phyloP scores from a whole-genome alignment of 2,888 invertebrate genomes.

The Callyntrura guangdongensis region DNA sequence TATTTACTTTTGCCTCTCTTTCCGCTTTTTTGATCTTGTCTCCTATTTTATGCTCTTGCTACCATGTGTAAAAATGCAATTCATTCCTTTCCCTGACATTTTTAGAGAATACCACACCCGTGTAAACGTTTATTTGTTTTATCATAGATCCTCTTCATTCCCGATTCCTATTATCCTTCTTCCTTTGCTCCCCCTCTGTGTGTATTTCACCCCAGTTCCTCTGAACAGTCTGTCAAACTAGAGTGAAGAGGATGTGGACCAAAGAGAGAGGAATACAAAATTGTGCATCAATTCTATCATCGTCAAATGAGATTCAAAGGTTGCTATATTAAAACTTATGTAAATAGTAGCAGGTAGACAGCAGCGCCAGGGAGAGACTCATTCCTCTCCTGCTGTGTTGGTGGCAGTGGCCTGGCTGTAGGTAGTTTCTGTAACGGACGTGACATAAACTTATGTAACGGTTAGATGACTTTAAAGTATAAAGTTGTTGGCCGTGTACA shows the following conservation, averaged over 20 bases:
- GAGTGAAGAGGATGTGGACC: conserved; percentile 38
- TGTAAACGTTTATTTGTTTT: too few relatives aligned
- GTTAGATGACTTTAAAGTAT: conserved; percentile 69
- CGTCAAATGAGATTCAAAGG: conserved; percentile 31
- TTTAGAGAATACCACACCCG: too few relatives aligned
- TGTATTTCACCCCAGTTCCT: conserved; percentile 19
- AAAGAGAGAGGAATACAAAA: conserved; percentile 7
- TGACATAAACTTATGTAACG: conserved; percentile 68
- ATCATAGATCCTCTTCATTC: not conserved
- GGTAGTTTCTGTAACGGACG: conserved; percentile 53
- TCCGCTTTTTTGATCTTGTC: too few relatives aligned
- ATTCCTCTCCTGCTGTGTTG: conserved; percentile 41
- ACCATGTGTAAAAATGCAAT: too few relatives aligned
- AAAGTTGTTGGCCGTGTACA: not conserved
- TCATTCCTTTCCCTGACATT: too few relatives aligned
- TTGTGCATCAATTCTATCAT: conserved; percentile 10
- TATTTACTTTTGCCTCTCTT: not conserved
- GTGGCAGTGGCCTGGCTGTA: conserved; percentile 11
- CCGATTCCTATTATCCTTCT: not conserved
- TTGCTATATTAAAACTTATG: not conserved
- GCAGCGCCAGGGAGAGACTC: conserved; percentile 33
- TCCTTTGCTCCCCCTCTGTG: not conserved
- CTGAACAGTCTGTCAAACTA: conserved; percentile 21
- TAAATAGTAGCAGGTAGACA: not conserved
- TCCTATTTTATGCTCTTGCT: too few relatives aligned